Base-by-base conservation (phyloP, 2,113 vertebrate species). In the Anhinga anhinga region DNA sequence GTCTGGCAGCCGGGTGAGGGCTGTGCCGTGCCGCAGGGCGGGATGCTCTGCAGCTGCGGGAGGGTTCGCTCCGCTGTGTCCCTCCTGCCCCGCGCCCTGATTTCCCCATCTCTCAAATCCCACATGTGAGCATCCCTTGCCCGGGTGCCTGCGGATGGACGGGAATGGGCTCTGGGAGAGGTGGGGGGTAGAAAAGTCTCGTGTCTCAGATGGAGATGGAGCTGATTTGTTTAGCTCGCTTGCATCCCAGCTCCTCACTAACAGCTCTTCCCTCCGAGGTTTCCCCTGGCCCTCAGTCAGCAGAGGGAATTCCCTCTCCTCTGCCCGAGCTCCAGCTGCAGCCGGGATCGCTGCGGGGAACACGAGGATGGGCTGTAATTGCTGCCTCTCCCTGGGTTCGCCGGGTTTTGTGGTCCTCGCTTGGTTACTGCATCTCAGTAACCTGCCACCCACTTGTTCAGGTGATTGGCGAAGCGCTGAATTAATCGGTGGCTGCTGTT, bases 271-370 rank as follows among this genome's bases (percentile, higher is more conserved):
- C 55, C 59, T 80, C 61, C 0, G 14, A 95, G 92, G 77, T 34
- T 94, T 90, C 66, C 91, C 50, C 81, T 89, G 81, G 81, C 88
- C 79, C 69, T 71, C 79, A 62, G 78, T 85, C 74, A 86, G 66
- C 63, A 77, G 77, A 62, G 77, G 94, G 96, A 91, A 95, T 96
- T 92, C 93, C 95, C 94, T 87, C 55, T 53, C 25, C 63, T 91
- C 73, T 83, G 44, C 71, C 80, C 11, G 2, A 53, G 55, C 73
- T 69, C 47, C 86, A 66, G 93, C 67, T 70, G 66, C 52, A 65
- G 66, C 76, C 22, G 53, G 40, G 79, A 56, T 87, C 10, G n/a
- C 81, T 50, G 47, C 22, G 29, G 67, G 3, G 20, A 77, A 13
- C 3, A 20, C 4, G 14, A 38, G 49, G 73, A 81, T 2, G 6